Evolutionary conservation across 2,888 invertebrate genomes (phyloP).

Genomic region (Eurois occulta): DNA sequence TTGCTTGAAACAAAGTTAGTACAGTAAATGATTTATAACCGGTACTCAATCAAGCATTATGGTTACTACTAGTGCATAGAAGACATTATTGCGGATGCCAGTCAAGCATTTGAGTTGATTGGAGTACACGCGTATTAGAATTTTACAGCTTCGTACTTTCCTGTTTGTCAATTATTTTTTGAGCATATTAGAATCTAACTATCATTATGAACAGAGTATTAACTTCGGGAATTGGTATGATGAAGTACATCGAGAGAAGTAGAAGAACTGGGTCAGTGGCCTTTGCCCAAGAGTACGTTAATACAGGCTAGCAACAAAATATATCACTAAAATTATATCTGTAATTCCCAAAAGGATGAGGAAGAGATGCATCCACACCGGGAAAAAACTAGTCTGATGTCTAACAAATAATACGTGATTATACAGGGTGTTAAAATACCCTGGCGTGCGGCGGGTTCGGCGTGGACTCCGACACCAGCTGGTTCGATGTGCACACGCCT

Average conservation of each 20-base stretch:
- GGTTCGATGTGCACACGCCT: no score
- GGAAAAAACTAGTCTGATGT: no score
- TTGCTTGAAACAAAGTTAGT: background rate
- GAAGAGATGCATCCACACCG: no score
- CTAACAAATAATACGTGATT: no score
- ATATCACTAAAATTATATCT: background rate
- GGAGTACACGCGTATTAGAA: background rate
- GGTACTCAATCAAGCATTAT: background rate
- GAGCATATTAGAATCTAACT: background rate
- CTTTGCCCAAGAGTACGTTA: background rate
- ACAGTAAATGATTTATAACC: background rate
- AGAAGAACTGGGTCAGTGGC: background rate
- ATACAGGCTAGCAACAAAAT: background rate
- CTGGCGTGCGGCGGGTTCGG: no score
- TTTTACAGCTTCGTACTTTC: conserved; percentile 5
- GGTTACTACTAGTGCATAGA: background rate
- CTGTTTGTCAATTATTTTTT: background rate
- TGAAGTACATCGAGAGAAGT: background rate
- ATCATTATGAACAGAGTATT: background rate
- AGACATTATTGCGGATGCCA: conserved; percentile 19
- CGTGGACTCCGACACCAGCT: no score
- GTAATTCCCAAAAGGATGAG: background rate
- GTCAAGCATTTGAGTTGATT: conserved; percentile 4
- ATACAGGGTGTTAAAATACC: no score
- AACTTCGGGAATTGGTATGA: background rate